These are phyloP conservation scores for Trachythela sp. DNA, from an alignment of 64 coral and sea anemone species.

Conservation along the genomic window DNA sequence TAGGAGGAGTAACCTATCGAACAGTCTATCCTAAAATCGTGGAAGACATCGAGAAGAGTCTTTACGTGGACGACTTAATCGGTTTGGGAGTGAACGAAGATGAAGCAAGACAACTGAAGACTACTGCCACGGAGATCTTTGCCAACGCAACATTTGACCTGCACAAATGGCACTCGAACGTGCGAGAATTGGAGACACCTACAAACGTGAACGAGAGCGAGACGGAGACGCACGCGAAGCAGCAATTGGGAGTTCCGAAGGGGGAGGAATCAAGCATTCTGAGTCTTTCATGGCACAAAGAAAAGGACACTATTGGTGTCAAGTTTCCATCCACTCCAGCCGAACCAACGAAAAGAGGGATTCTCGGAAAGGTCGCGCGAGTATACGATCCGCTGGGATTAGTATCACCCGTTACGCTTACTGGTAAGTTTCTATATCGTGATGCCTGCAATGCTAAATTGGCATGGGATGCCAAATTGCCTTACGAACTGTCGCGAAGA, in stretches of 20 bases:
- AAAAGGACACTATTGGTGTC: not conserved
- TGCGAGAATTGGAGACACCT: not conserved
- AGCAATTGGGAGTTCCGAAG: not conserved
- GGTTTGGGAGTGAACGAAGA: not conserved
- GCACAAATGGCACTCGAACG: conserved; percentile 13
- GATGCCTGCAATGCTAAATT: conserved; percentile 30
- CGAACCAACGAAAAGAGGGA: not conserved
- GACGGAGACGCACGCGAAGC: not conserved
- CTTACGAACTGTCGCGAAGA: not conserved
- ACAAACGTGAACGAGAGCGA: not conserved
- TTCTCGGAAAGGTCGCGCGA: not conserved
- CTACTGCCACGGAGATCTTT: not conserved
- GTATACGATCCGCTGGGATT: conserved; percentile 3
- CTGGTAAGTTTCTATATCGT: conserved; percentile 17
- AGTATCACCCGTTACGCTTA: not conserved
- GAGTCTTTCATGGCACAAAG: not conserved
- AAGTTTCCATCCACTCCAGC: not conserved
- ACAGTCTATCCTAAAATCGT: not conserved
- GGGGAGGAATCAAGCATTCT: not conserved
- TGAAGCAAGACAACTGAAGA: not conserved
- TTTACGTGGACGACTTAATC: not conserved
- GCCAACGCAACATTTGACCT: not conserved
- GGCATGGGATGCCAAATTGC: conserved; percentile 23
- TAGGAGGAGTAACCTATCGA: not conserved
- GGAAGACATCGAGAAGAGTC: not conserved